Conservation (phyloP, 1,140 invertebrate species). For the Meloidogyne chitwoodi region DNA sequence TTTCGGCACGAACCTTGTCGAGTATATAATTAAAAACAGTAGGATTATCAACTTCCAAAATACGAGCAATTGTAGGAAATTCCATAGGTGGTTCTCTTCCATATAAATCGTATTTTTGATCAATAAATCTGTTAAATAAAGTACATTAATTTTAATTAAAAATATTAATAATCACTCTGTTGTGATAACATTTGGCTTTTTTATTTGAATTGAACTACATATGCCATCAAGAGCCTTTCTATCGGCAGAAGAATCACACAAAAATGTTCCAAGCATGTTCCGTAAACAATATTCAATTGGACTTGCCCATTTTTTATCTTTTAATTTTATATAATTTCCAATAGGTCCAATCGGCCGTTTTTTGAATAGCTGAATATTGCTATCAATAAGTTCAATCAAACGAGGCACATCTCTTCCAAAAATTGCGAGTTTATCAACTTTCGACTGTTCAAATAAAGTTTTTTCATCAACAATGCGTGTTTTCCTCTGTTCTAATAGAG, state of each 20-base stretch:
- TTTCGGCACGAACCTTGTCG: slow-evolving; percentile 22
- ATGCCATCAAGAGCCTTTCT: slow-evolving; percentile 23
- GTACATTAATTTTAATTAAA: not conserved
- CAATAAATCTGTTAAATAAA: slow-evolving; percentile 13
- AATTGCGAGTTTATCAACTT: slow-evolving; percentile 21
- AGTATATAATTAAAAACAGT: slow-evolving; percentile 42
- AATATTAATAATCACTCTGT: not conserved
- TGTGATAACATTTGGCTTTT: slow-evolving; percentile 4
- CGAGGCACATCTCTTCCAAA: slow-evolving; percentile 23
- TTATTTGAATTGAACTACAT: not conserved
- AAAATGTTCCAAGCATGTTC: slow-evolving; percentile 20
- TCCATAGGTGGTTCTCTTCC: slow-evolving; percentile 28
- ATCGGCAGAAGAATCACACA: slow-evolving; percentile 29
- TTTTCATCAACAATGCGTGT: slow-evolving; percentile 13
- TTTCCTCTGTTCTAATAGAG: not conserved
- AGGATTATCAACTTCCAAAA: slow-evolving; percentile 31
- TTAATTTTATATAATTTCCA: slow-evolving; percentile 25
- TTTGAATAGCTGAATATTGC: slow-evolving; percentile 4
- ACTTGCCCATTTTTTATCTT: slow-evolving; percentile 35
- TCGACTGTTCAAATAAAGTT: slow-evolving; percentile 4
- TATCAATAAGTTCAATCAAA: slow-evolving; percentile 19
- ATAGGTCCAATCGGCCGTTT: slow-evolving; percentile 33
- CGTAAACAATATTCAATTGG: slow-evolving; percentile 26
- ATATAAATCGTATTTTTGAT: slow-evolving; percentile 19
- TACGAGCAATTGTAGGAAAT: slow-evolving; percentile 29